Evolutionary conservation across 2,888 invertebrate genomes (phyloP), one percentile per base, ranked within the genome.

Genomic region (Leptopilina drosophilae): DNA sequence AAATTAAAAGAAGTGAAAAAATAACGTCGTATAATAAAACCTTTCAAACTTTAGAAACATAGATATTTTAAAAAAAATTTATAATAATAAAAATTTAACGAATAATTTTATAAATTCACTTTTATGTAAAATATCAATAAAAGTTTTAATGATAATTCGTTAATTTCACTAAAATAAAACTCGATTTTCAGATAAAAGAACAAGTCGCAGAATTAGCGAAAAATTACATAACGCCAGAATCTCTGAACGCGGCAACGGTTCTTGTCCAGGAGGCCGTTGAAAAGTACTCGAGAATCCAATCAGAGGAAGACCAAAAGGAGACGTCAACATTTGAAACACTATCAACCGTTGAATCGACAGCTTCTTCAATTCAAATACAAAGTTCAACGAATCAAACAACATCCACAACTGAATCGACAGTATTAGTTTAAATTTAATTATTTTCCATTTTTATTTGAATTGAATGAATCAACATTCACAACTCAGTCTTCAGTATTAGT

Each of bases 201-300:
- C 87, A 87, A 77, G 82, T 88, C 80, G 90, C 91, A 64, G 92
- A 93, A 84, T 92, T 94, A 79, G 93, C 95, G 89, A 92, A 94
- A 33, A 89, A 93, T 0, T 90, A 94, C 11, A 93, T 95, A 83
- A 94, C 93, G 0, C 93, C 94, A 0, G 94, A 95, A 67, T 92
- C 93, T 53, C 92, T 95, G 56, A 93, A 94, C 46, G 91, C 92
- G 2, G 94, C 94, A 0, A 94, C 94, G 2, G 92, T 93, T 8
- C 93, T 95, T 64, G 94, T 95, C 1, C 93, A 94, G 85, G 93
- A 93, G 56, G 95, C 95, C 5, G 93, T 95, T 78, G 93, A 94
- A 77, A 94, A 94, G 87, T 95, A 95, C 11, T 8, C 69, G 1
- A 69, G 14, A 53, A 2, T 33, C 1, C 9, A 33, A 1, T 8